Conservation (phyloP, 2,113 vertebrate genomes). For the Mixornis gularis region DNA sequence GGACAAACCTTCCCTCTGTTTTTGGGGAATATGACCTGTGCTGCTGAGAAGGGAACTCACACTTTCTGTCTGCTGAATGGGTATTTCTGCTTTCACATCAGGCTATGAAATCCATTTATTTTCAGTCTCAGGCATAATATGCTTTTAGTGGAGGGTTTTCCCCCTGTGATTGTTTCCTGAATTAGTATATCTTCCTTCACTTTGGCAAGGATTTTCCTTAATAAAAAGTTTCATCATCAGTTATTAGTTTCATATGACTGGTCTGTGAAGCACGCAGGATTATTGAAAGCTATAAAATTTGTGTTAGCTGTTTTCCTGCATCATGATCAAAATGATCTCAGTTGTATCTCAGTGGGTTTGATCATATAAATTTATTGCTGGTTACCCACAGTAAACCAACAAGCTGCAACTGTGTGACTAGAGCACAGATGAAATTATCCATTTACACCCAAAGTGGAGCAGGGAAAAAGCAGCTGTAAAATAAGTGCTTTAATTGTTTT, state of each 20-base stretch:
- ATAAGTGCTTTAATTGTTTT: neutral
- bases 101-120: neutral
- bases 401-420: neutral
- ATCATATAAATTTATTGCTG: neutral
- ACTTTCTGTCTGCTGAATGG: neutral
- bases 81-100: neutral
- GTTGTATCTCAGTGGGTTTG: neutral
- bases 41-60: neutral
- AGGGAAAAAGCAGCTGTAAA: neutral
- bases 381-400: neutral
- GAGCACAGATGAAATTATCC: neutral
- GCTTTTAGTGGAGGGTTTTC: neutral
- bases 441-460: neutral
- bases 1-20: neutral
- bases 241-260: constrained; percentile 19
- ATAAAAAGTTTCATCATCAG: neutral
- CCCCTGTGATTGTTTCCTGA: neutral
- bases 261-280: neutral
- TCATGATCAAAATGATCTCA: neutral
- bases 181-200: neutral
- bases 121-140: neutral
- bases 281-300: constrained; percentile 36
- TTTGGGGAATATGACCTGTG: neutral
- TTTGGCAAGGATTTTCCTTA: neutral
- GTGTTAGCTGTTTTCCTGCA: neutral